Conservation (phyloP, 2,888 invertebrate genomes). For the Falcaria lacertinaria region DNA sequence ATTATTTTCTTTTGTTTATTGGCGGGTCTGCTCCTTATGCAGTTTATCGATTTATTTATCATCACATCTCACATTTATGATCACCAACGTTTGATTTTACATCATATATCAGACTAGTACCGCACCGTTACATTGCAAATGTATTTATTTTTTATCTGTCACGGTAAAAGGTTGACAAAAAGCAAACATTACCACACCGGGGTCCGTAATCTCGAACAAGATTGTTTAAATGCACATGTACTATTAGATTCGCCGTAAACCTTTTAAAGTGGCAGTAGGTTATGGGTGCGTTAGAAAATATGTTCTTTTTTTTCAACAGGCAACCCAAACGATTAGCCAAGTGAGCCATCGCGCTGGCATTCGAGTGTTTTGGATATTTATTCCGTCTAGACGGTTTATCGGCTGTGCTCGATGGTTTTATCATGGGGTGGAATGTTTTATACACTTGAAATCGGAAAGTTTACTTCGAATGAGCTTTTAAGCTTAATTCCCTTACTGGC, state of each 20-base stretch:
- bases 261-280: constrained; percentile 66
- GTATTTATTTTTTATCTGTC: constrained; percentile 10
- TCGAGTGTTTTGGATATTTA: constrained; percentile 73
- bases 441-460: constrained; percentile 59
- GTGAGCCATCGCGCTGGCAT: constrained; percentile 74
- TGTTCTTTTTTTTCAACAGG: constrained; percentile 52
- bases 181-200: constrained; percentile 38
- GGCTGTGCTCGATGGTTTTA: constrained; percentile 61
- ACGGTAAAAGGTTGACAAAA: constrained; percentile 12
- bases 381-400: constrained; percentile 75
- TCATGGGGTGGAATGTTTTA: constrained; percentile 66
- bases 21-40: background rate
- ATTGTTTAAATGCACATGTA: constrained; percentile 52
- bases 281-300: constrained; percentile 55
- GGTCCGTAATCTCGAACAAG: constrained; percentile 47
- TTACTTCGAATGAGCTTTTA: constrained; percentile 41
- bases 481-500: constrained; percentile 24
- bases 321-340: constrained; percentile 69
- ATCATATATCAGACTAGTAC: constrained; percentile 34
- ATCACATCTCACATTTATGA: constrained; percentile 34
- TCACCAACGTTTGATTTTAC: constrained; percentile 52
- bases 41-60: constrained; percentile 34
- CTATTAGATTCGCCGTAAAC: constrained; percentile 69
- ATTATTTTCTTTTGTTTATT: background rate
- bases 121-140: constrained; percentile 7